Evolutionary conservation across 2,888 invertebrate genomes (phyloP).

Genomic region (Amiota mariae): DNA sequence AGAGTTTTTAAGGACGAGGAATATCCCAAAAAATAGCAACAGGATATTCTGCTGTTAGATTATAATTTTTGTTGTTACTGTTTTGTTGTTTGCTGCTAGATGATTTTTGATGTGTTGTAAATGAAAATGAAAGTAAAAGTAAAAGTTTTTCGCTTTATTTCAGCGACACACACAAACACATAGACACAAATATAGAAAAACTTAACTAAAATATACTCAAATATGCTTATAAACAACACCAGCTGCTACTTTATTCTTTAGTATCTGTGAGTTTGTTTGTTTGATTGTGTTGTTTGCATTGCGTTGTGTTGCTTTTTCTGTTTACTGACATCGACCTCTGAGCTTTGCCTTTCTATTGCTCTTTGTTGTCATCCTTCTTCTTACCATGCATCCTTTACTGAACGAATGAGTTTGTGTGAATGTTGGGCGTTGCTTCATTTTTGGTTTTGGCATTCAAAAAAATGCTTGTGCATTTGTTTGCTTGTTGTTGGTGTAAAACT

Average conservation of each 20-base stretch:
- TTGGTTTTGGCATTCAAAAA: constrained; percentile 19
- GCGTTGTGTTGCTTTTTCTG: neutral
- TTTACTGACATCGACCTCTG: constrained; percentile 24
- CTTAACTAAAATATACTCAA: neutral
- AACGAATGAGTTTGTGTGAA: neutral
- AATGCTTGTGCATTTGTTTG: constrained; percentile 16
- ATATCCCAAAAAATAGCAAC: constrained; percentile 10
- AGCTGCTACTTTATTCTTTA: constrained; percentile 7
- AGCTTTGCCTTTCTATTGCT: constrained; percentile 3
- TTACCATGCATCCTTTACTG: neutral
- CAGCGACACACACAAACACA: constrained; percentile 9
- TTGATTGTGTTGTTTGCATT: neutral
- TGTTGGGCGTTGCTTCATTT: constrained; percentile 7
- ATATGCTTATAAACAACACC: neutral
- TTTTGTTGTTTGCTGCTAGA: constrained; percentile 10
- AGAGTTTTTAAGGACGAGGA: too few relatives aligned
- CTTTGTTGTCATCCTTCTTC: neutral
- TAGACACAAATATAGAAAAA: constrained; percentile 3
- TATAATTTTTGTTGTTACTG: constrained; percentile 4
- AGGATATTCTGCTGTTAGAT: constrained; percentile 20
- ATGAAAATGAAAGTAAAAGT: constrained; percentile 28
- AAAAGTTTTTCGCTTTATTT: constrained; percentile 3
- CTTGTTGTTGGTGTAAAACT: neutral
- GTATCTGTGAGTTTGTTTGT: too few relatives aligned
- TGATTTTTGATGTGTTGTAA: constrained; percentile 34